Evolutionary conservation across 2,797 vertebrate genomes (phyloP).

Genomic region (Numenius phaeopus): DNA sequence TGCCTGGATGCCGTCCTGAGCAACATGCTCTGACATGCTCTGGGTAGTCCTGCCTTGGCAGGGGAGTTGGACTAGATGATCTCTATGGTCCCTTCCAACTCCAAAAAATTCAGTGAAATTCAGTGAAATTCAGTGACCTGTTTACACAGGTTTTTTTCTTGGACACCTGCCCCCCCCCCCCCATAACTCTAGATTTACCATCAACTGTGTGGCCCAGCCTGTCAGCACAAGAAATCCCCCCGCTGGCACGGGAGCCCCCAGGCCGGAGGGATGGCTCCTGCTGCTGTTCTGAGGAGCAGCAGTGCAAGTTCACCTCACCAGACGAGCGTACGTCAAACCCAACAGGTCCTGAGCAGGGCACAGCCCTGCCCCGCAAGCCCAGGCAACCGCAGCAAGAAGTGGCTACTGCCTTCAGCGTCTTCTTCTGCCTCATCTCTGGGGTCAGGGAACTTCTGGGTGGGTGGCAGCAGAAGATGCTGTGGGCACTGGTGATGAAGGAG

Average conservation of each 20-base stretch:
- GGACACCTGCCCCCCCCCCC: not conserved
- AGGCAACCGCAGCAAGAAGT: not conserved
- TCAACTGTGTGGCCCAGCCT: not conserved
- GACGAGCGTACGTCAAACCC: rapidly evolving
- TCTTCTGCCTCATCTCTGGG: not conserved
- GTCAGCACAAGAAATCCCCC: not conserved
- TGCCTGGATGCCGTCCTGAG: no score
- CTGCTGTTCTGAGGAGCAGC: rapidly evolving
- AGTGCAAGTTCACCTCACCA: no score
- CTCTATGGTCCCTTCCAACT: not conserved
- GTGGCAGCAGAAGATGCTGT: not conserved
- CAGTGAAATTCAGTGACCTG: no score
- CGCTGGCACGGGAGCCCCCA: rapidly evolving
- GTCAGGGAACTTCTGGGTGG: not conserved
- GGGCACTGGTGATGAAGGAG: not conserved
- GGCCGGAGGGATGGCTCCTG: rapidly evolving
- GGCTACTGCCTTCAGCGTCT: not conserved
- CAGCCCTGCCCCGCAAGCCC: not conserved
- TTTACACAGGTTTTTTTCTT: not conserved
- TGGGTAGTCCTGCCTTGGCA: no score
- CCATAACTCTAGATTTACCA: not conserved
- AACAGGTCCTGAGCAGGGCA: not conserved
- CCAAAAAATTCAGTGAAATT: no score
- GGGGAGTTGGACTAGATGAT: no score
- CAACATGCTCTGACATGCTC: no score